Conservation (phyloP, 2,888 invertebrate species). For the Octodonta nipae region DNA sequence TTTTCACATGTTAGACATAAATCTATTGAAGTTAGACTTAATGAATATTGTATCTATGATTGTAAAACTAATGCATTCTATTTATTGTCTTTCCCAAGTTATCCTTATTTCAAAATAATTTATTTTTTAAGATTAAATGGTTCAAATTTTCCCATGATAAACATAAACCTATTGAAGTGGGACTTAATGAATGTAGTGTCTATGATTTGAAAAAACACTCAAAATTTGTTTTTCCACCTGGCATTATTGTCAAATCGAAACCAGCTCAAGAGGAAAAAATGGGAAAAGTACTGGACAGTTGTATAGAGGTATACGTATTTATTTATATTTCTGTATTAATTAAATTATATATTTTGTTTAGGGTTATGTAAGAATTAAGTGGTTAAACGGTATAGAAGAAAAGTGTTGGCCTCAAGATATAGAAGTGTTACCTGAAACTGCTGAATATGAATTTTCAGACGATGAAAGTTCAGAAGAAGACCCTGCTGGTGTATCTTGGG, state of each 20-base stretch:
- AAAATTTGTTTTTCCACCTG: constrained; percentile 85
- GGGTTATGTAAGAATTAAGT: constrained; percentile 79
- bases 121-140: constrained; percentile 58
- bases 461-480: constrained; percentile 21
- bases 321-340: not conserved
- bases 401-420: constrained; percentile 80
- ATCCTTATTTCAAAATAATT: constrained; percentile 3
- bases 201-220: constrained; percentile 92
- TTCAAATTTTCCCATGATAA: constrained; percentile 55
- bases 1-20: too few species aligned
- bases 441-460: constrained; percentile 62
- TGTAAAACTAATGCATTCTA: too few species aligned
- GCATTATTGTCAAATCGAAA: constrained; percentile 69
- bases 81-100: too few species aligned
- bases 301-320: constrained; percentile 43
- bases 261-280: constrained; percentile 26
- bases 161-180: constrained; percentile 21
- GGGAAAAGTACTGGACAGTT: constrained; percentile 82
- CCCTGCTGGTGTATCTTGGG: constrained; percentile 48
- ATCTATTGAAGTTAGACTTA: too few species aligned
- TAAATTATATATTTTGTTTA: constrained; percentile 12
- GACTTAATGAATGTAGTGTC: constrained; percentile 64
- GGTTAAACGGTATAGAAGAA: constrained; percentile 75
- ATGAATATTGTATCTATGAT: too few species aligned
- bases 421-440: constrained; percentile 57